Conservation (phyloP, 1,140 invertebrate species). For the Euborellia annulipes region DNA sequence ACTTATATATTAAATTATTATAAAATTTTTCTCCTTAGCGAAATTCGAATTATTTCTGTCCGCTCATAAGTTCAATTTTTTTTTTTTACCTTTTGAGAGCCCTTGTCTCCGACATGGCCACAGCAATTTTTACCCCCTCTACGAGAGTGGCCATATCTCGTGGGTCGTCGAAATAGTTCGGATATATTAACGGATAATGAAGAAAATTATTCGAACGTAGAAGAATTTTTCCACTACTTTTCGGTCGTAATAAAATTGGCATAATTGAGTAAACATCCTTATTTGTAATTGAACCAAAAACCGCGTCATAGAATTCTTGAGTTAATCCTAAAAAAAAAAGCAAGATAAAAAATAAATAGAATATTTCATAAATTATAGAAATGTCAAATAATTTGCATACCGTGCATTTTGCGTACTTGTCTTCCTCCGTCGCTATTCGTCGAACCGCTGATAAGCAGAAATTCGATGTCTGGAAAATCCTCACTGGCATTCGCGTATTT, state of each 20-base stretch:
- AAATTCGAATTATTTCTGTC: too few species aligned
- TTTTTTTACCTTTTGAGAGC: constrained; percentile 44
- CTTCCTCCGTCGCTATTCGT: constrained; percentile 74
- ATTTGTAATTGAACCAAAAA: constrained; percentile 11
- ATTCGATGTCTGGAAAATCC: constrained; percentile 82
- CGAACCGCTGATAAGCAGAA: constrained; percentile 82
- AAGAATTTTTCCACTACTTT: constrained; percentile 61
- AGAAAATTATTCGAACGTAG: constrained; percentile 69
- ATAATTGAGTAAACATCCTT: constrained; percentile 34
- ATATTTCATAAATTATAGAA: constrained; percentile 16
- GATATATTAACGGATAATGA: constrained; percentile 81
- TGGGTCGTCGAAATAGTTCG: constrained; percentile 74
- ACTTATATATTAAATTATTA: too few species aligned
- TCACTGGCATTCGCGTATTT: constrained; percentile 68
- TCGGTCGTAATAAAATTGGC: constrained; percentile 67
- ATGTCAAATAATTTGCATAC: constrained; percentile 27
- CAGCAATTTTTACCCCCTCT: constrained; percentile 65
- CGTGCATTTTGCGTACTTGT: constrained; percentile 67
- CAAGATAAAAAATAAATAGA: background rate
- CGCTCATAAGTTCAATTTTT: too few species aligned
- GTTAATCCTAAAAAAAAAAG: constrained; percentile 1
- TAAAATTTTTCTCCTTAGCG: too few species aligned
- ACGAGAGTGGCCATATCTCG: constrained; percentile 62
- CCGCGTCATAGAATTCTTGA: constrained; percentile 13
- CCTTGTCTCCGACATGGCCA: constrained; percentile 54